Percentiles rank a stretch among this genome's conserved stretches.
These are phyloP conservation scores for Zygogramma bicolorata DNA, from an alignment of 2,888 invertebrate genomes.

Conservation along the genomic window DNA sequence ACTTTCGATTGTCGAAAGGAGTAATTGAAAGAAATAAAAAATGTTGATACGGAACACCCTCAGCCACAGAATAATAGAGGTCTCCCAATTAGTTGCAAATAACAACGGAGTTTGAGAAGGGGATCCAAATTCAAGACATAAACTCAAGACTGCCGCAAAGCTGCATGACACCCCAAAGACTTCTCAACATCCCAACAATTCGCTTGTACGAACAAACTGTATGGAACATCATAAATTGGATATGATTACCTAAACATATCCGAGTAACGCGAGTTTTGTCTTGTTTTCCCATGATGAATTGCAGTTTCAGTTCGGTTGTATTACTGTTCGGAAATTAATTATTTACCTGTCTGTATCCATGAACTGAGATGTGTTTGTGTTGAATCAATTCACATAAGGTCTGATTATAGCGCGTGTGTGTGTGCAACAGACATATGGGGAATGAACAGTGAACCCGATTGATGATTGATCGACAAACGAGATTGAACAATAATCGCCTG, in stretches of 20 bases:
- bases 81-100: no score
- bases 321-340: neutral
- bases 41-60: no score
- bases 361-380: constrained; percentile 18
- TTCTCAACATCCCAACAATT: no score
- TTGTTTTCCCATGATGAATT: neutral
- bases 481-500: neutral
- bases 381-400: constrained; percentile 18
- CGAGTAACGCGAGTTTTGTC: neutral
- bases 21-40: no score
- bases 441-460: constrained; percentile 1
- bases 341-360: neutral
- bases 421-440: constrained; percentile 14
- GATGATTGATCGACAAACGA: neutral
- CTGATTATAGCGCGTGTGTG: constrained; percentile 14
- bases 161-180: no score
- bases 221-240: neutral
- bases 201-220: no score
- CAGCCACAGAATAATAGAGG: no score
- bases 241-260: neutral
- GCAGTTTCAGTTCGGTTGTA: neutral
- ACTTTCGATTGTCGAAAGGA: no score
- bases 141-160: no score
- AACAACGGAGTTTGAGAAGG: no score
- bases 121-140: no score